Base-by-base conservation (phyloP, 2,888 invertebrate genomes). In the Pardosa pseudoannulata region DNA sequence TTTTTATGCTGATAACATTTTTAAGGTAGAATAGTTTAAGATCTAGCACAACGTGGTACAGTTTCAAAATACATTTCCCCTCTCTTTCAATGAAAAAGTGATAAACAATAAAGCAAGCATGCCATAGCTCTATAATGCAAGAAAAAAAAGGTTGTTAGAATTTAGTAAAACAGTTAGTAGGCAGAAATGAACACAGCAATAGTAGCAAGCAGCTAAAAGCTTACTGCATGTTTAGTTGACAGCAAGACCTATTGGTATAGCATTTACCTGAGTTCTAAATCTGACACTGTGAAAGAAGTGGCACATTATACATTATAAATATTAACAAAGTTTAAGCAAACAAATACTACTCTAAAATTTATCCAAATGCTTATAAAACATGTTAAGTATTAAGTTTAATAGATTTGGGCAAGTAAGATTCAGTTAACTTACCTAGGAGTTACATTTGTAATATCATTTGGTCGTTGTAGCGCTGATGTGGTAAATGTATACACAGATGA, bases 401-500 rank as follows among this genome's bases (percentile, higher is more conserved):
- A 32, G 0, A 67, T 19, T 19, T 32, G n/a, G n/a, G n/a, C n/a
- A n/a, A n/a, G n/a, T n/a, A n/a, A n/a, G n/a, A n/a, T n/a, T 39
- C 16, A 36, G 11, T 29, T 70, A n/a, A n/a, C 64, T 39, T 68
- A 89, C 89, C 89, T 89, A 41, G 93, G 92, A 56, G 94, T 94
- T 11, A 95, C 94, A 88, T 93, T 93, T 80, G 94, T 95, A 80
- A 95, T 95, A 91, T 97, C 97, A 91, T 96, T 96, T 0, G 97
- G 97, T 92, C 97, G 97, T 92, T 96, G 93, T 19, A 97, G 96
- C 87, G 95, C 96, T 91, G 97, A 96, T 91, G 96, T 89, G 11
- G 89, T 89, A 56, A 82, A 89, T 19, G 89, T 89, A 75, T 87
- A 89, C 50, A 89, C 81, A 41, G 89, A 89, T 68, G 81, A 81